A percentile compares a stretch with the other conserved stretches of the same genome.
phyloP scores from a whole-genome alignment of 2,113 vertebrate genomes.

The Podarcis cretensis region DNA sequence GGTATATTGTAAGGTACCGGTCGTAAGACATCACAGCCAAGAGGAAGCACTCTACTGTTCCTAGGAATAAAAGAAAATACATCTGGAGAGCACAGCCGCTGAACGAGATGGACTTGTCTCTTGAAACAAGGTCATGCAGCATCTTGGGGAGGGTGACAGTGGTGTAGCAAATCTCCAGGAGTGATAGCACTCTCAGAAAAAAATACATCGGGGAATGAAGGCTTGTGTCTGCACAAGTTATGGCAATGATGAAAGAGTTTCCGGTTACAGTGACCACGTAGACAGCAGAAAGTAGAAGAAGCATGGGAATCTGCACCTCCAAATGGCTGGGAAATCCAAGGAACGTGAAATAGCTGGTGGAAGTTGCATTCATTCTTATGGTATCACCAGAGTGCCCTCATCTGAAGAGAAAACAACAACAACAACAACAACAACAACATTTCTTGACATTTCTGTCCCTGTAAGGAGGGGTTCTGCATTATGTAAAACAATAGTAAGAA shows the following conservation, averaged over 20 bases:
- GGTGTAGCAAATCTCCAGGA: constrained; percentile 6
- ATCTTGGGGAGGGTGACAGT: background rate
- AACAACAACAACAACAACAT: background rate
- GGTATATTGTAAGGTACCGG: background rate
- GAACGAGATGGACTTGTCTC: background rate
- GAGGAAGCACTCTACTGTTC: background rate
- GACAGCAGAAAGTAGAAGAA: constrained; percentile 35
- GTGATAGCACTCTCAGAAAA: background rate
- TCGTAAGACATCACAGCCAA: constrained; percentile 7
- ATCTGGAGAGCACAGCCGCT: background rate
- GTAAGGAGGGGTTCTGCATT: no score
- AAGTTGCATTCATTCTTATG: constrained; percentile 34
- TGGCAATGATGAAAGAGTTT: background rate
- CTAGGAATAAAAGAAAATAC: background rate
- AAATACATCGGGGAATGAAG: constrained; percentile 4
- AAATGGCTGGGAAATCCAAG: constrained; percentile 44
- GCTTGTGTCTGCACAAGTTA: background rate
- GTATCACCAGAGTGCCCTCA: background rate
- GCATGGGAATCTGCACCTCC: constrained; percentile 26
- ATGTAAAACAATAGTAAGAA: background rate
- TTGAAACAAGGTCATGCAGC: background rate
- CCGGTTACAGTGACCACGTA: background rate
- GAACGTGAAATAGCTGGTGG: constrained; percentile 46
- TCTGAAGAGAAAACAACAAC: background rate
- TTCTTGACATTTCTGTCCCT: no score